A percentile compares a stretch with the other conserved stretches of the same genome.
phyloP scores from a whole-genome alignment of 1,140 invertebrate species.

The Caenorhabditis brenneri region DNA sequence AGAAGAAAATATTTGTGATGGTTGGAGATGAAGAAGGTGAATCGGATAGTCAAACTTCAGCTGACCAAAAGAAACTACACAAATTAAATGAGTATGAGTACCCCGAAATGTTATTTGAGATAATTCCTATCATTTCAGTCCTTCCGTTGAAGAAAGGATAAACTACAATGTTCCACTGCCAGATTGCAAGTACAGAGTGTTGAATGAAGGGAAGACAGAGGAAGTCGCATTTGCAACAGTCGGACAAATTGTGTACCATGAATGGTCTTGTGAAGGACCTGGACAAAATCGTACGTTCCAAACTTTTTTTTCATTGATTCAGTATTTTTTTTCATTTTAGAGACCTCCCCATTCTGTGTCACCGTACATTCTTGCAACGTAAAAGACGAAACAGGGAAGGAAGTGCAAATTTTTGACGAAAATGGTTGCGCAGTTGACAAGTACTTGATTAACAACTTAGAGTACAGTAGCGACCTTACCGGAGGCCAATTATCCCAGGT shows the following conservation, averaged over 20 bases:
- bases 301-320: neutral
- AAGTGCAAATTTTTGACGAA: slow-evolving; percentile 60
- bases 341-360: slow-evolving; percentile 52
- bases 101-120: neutral
- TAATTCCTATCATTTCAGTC: neutral
- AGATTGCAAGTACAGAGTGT: slow-evolving; percentile 49
- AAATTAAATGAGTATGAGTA: slow-evolving; percentile 4
- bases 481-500: slow-evolving; percentile 57
- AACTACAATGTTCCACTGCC: slow-evolving; percentile 56
- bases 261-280: slow-evolving; percentile 55
- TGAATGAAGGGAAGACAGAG: slow-evolving; percentile 43
- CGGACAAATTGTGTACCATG: slow-evolving; percentile 58
- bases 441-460: slow-evolving; percentile 58
- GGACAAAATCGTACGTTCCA: neutral
- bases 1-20: slow-evolving; percentile 55
- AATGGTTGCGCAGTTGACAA: slow-evolving; percentile 60
- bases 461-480: slow-evolving; percentile 59
- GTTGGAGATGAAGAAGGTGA: slow-evolving; percentile 50
- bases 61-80: neutral
- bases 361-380: slow-evolving; percentile 60
- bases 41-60: neutral
- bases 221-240: slow-evolving; percentile 62
- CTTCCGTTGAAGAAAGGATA: slow-evolving; percentile 39
- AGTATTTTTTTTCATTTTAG: neutral
- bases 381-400: slow-evolving; percentile 55